Conservation (phyloP, 2,113 vertebrate species). For the Micronisus gabar region DNA sequence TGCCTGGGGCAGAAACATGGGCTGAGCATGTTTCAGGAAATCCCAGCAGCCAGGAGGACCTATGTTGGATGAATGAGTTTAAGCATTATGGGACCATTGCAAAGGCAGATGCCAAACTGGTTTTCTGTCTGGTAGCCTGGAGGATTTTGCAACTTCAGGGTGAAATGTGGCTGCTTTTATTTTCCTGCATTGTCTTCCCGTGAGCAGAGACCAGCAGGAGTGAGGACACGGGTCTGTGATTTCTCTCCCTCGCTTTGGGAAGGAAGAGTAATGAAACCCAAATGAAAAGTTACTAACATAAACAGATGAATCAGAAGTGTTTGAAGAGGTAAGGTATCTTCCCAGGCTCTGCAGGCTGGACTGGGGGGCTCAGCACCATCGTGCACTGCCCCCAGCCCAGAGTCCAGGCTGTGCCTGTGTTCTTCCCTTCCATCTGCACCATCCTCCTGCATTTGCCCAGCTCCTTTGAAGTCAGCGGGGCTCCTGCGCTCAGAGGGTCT, state of each 20-base stretch:
- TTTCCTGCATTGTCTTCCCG: neutral
- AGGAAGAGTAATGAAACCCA: neutral
- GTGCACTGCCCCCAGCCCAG: neutral
- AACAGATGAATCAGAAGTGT: neutral
- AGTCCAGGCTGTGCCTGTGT: neutral
- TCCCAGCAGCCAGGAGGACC: neutral
- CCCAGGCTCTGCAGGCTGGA: neutral
- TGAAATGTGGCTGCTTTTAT: neutral
- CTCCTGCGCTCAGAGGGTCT: neutral
- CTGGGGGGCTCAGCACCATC: neutral
- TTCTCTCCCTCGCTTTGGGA: accelerated
- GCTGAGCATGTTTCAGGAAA: neutral
- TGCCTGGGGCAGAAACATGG: neutral
- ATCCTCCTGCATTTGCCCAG: neutral
- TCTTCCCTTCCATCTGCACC: neutral
- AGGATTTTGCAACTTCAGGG: neutral
- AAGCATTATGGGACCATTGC: neutral
- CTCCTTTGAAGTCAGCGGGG: neutral
- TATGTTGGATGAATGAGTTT: neutral
- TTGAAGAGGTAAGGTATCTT: neutral
- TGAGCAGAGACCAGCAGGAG: neutral
- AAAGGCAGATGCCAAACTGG: neutral
- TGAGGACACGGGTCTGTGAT: neutral
- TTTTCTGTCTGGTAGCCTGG: neutral
- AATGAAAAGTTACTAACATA: neutral